Conservation (phyloP, 2,113 vertebrate species). For the Channa argus region DNA sequence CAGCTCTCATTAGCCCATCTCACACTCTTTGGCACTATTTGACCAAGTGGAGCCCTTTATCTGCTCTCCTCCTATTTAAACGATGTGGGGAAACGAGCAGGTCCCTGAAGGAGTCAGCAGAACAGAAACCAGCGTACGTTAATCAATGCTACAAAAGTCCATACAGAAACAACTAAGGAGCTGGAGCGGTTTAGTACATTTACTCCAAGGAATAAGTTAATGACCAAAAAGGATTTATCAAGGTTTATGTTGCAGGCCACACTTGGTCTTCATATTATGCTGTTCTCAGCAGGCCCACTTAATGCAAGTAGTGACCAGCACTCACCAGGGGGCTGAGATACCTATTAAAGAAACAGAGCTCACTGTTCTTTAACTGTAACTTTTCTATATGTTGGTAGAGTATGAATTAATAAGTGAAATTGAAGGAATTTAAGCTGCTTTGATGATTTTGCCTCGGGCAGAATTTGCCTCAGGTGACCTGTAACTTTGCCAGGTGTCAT, state of each 20-base stretch:
- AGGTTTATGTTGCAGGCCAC: conserved; percentile 57
- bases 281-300: conserved; percentile 64
- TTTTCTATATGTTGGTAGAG: conserved; percentile 11
- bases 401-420: conserved; percentile 3
- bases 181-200: conserved; percentile 44
- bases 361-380: conserved; percentile 13
- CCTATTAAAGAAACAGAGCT: conserved; percentile 35
- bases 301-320: conserved; percentile 57
- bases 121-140: conserved; percentile 62
- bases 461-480: conserved; percentile 1
- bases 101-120: conserved; percentile 77
- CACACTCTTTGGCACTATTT: conserved; percentile 55
- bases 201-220: conserved; percentile 72
- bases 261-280: conserved; percentile 46
- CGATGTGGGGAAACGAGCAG: conserved; percentile 45
- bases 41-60: conserved; percentile 68
- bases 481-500: conserved; percentile 8
- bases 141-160: conserved; percentile 67
- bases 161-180: conserved; percentile 59
- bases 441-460: conserved; percentile 1
- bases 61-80: conserved; percentile 60
- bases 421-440: conserved; percentile 5
- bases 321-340: conserved; percentile 56
- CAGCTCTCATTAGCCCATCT: conserved; percentile 73
- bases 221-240: conserved; percentile 74